These are phyloP conservation scores for Maniola jurtina DNA, from an alignment of 1,140 invertebrate species.

Conservation along the genomic window DNA sequence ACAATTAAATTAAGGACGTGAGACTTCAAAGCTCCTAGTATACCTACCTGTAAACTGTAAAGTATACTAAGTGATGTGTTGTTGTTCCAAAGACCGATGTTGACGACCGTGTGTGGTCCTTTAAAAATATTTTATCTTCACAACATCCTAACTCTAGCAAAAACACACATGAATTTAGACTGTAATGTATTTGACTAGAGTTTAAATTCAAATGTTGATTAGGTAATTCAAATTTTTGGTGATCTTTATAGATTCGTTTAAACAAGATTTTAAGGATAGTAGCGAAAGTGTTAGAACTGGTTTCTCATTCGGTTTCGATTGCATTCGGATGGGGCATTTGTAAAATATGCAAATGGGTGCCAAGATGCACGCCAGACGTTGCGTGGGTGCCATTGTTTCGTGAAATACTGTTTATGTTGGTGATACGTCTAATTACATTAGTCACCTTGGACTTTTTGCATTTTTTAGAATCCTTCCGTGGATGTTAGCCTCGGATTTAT, in stretches of 20 bases:
- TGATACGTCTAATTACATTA: conserved; percentile 33
- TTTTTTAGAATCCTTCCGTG: background rate
- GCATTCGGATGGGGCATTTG: conserved; percentile 51
- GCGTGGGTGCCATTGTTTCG: conserved; percentile 64
- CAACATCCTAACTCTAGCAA: conserved; percentile 36
- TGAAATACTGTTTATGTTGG: conserved; percentile 41
- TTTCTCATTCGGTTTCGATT: conserved; percentile 48
- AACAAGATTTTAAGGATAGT: conserved; percentile 62
- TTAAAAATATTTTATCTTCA: conserved; percentile 25
- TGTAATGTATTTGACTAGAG: conserved; percentile 31
- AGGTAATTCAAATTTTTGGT: background rate
- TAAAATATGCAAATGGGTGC: conserved; percentile 62
- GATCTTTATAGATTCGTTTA: conserved; percentile 35
- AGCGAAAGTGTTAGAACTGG: conserved; percentile 71
- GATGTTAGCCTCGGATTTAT: background rate
- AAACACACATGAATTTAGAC: conserved; percentile 31
- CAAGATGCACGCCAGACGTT: conserved; percentile 57
- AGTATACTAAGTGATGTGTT: conserved; percentile 72
- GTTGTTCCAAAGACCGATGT: conserved; percentile 70
- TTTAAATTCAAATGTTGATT: conserved; percentile 22
- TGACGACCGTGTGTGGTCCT: conserved; percentile 71
- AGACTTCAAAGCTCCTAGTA: conserved; percentile 58
- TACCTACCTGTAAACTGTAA: too few relatives aligned
- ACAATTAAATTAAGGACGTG: conserved; percentile 36
- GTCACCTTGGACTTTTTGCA: conserved; percentile 17